phyloP scores from a whole-genome alignment of 2,797 vertebrate species.

The Ptychobarbus kaznakovi region DNA sequence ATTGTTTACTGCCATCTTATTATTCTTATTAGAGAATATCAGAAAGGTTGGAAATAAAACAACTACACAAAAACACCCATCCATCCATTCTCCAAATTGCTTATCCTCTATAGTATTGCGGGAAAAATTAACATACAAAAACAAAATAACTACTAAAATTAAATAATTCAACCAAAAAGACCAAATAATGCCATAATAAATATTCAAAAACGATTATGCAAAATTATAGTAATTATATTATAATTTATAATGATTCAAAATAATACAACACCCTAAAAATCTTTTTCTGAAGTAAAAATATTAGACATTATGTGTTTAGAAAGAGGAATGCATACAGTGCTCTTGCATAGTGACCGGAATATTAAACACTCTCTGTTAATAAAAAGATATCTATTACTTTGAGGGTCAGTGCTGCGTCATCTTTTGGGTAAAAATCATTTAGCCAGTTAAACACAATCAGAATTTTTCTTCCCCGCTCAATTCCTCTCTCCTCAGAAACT shows the following conservation, averaged over 20 bases:
- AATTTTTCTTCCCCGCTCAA: slow-evolving; percentile 31
- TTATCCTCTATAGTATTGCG: neutral
- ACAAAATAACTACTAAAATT: neutral
- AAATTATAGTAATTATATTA: neutral
- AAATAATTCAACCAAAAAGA: neutral
- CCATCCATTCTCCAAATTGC: neutral
- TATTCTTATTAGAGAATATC: neutral
- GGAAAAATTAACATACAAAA: neutral
- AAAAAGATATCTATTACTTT: slow-evolving; percentile 18
- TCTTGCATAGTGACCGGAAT: neutral
- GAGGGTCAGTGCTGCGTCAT: slow-evolving; percentile 7
- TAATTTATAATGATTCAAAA: neutral
- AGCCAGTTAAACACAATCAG: slow-evolving; percentile 40
- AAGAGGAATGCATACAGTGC: neutral
- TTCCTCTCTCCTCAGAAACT: slow-evolving; percentile 48
- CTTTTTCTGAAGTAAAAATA: neutral
- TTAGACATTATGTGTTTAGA: neutral
- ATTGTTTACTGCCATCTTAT: neutral
- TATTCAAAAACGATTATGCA: neutral
- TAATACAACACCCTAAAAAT: neutral
- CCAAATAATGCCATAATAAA: neutral
- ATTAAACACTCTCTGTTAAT: slow-evolving; percentile 17
- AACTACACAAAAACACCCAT: neutral
- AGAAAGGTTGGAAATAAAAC: neutral
- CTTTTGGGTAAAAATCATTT: slow-evolving; percentile 37